Evolutionary conservation across 2,113 vertebrate genomes (phyloP).

Genomic region (Ifrita kowaldi): DNA sequence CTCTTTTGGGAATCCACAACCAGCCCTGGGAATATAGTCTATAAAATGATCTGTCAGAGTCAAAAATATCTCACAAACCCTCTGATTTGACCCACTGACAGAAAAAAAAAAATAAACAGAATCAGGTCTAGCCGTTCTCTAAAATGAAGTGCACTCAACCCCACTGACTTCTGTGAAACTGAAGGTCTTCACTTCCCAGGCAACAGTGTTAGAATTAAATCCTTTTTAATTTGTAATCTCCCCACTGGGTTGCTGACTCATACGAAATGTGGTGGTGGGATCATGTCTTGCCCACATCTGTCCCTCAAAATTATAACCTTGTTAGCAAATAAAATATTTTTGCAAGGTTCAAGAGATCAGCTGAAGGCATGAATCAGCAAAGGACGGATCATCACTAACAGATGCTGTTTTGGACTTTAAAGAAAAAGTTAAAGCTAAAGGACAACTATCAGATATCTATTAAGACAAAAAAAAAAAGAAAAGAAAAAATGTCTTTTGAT

Average conservation of each 20-base stretch:
- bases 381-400: not conserved
- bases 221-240: not conserved
- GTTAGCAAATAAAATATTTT: not conserved
- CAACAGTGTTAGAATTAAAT: not conserved
- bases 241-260: not conserved
- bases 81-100: not conserved
- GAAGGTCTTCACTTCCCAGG: not conserved
- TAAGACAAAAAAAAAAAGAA: not conserved
- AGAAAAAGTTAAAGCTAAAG: not conserved
- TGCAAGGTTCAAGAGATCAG: not conserved
- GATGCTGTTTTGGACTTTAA: not conserved
- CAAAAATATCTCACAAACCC: not conserved
- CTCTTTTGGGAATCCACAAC: not conserved
- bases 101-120: not conserved
- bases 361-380: not conserved
- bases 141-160: not conserved
- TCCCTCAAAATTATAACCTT: not conserved
- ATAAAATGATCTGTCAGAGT: not conserved
- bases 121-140: not conserved
- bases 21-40: not conserved
- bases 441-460: not conserved
- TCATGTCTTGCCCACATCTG: not conserved
- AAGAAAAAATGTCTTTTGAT: not conserved
- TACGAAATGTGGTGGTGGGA: not conserved
- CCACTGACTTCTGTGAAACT: not conserved